Base-by-base conservation (phyloP, 2,888 invertebrate species). In the Melikaiella ostensackeni region DNA sequence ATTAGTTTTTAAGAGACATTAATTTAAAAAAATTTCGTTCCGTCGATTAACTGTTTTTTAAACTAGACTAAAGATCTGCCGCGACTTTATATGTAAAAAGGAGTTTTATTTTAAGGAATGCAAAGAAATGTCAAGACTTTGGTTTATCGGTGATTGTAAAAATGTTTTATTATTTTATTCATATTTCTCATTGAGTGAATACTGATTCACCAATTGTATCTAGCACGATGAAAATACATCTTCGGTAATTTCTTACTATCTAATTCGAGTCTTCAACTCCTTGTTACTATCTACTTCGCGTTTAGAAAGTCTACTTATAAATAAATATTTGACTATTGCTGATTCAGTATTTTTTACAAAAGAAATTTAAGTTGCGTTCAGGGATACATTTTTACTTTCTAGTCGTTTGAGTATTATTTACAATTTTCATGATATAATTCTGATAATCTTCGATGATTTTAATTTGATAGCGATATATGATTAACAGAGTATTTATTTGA, bases 101-200 rank as follows among this genome's bases (percentile, higher is more conserved):
- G 24, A 57, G 24, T 64, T 42, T 64, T 24, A n/a, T 24, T 38
- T 35, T 42, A 66, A 50, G 46, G 30, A 50, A 33, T 46, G 30
- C 46, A 70, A 70, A 70, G 66, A 70, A 24, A 70, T 50, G 30
- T 70, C n/a, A 46, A 70, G 46, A 70, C 50, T 70, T 38, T 70
- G 19, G 46, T 50, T 70, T 70, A 46, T 46, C 46, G 50, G 42
- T 70, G 42, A 66, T 38, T 46, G 27, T 19, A 42, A 30, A 64
- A 21, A 21, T 42, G 8, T 57, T 8, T 11, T 57, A 27, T 7
- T 35, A 35, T 63, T 35, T 63, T 35, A 21, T 33, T 1, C 30
- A n/a, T 63, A 2, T n/a, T 63, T 63, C 33, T 63, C 19, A n/a
- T 63, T 35, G 35, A 63, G n/a, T 33, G 30, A 70, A 70, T 70